These are phyloP conservation scores for Hylaeus volcanicus DNA, from an alignment of 1,140 invertebrate genomes.

Conservation along the genomic window DNA sequence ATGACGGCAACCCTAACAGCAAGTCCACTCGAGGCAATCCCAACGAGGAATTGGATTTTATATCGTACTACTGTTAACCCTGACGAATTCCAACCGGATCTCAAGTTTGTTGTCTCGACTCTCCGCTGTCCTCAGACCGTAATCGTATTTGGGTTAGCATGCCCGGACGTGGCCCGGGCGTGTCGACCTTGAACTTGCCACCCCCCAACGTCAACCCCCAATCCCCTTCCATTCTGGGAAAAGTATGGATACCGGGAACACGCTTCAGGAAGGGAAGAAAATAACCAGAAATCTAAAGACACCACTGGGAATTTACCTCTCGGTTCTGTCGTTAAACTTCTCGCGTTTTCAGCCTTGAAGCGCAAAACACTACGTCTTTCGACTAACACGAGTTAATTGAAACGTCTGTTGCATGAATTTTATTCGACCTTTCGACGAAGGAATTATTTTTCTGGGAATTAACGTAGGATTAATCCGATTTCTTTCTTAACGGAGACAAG, in stretches of 20 bases:
- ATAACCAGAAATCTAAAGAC: conserved; percentile 28
- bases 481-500: no score
- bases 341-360: background rate
- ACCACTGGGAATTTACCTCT: background rate
- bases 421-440: no score
- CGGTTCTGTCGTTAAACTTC: background rate
- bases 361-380: background rate
- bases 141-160: conserved; percentile 71
- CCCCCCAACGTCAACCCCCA: conserved; percentile 32
- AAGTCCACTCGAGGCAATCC: background rate
- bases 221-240: background rate
- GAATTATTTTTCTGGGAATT: no score
- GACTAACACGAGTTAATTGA: no score
- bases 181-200: conserved; percentile 74
- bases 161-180: conserved; percentile 72
- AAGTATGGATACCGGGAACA: conserved; percentile 25
- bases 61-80: conserved; percentile 23
- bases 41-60: conserved; percentile 1
- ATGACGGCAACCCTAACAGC: background rate
- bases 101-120: conserved; percentile 62
- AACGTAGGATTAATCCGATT: no score
- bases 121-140: conserved; percentile 52
- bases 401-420: no score
- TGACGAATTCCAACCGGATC: conserved; percentile 6
- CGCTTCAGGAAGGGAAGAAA: conserved; percentile 26